Evolutionary conservation across 2,888 invertebrate species (phyloP), one percentile per base, ranked within the genome.

Genomic region (Tinea semifulvella): DNA sequence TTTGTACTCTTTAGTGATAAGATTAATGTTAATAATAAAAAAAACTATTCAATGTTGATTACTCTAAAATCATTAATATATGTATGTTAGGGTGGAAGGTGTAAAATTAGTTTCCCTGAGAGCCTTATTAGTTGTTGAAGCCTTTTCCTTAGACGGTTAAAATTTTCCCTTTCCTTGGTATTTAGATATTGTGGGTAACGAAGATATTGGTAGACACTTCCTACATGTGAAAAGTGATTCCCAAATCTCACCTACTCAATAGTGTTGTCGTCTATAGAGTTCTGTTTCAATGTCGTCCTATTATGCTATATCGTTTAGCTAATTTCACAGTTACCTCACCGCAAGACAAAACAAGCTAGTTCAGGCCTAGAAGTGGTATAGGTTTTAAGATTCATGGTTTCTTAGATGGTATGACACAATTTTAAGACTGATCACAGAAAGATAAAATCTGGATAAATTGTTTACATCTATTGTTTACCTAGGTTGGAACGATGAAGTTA

Each of bases 361-460:
- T 70, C 68, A 61, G 79, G 79, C 79, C 80, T 80, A 79, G 73
- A 58, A 60, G 65, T 61, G 63, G 53, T 64, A 62, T 72, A 72
- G 68, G 62, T 56, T 55, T 57, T 75, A 75, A 73, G 75, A 60
- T 69, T 76, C 68, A 69, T 73, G 68, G 73, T 75, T 72, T 76
- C 68, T 74, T 76, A 80, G 79, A 75, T 66, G 65, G 73, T 80
- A 79, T 66, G 74, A 82, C 81, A 81, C 81, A 82, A 82, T 79
- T 79, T 80, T 80, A 82, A 82, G 82, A 82, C 82, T 82, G 82
- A 82, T 75, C 70, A 75, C 72, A 69, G 68, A 73, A 74, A 68
- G 61, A 62, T 57, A 62, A 68, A 60, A 56, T 57, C 60, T 63
- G 61, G 58, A 55, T 26, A 64, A 58, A 61, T 65, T 65, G 59